A percentile compares a stretch with the other conserved stretches of the same genome.
phyloP scores from a whole-genome alignment of 2,888 invertebrate genomes.

The Agapetus fuscipes region DNA sequence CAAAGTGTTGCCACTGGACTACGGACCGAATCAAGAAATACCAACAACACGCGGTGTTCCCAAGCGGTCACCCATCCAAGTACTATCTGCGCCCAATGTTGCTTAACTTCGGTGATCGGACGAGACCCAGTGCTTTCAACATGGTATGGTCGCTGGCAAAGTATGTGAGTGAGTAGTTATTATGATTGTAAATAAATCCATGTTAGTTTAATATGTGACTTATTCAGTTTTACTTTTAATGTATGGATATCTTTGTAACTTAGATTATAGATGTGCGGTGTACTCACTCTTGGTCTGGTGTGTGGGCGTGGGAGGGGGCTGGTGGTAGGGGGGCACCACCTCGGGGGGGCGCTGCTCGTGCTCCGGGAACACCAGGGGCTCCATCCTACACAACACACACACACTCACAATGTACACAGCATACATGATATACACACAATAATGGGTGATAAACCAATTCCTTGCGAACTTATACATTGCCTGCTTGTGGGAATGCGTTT shows the following conservation, averaged over 20 bases:
- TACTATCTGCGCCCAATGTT: conserved; percentile 22
- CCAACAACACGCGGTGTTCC: conserved; percentile 25
- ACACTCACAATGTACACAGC: background rate
- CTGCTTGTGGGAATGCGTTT: no score
- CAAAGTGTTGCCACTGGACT: no score
- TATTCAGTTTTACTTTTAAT: no score
- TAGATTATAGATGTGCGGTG: background rate
- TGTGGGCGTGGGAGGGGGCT: conserved; percentile 25
- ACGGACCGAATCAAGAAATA: no score
- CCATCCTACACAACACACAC: conserved; percentile 39
- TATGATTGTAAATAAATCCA: no score
- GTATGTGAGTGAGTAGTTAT: no score
- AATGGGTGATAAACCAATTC: no score
- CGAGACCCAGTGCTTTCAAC: conserved; percentile 18
- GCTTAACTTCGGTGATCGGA: conserved; percentile 19
- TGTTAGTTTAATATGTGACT: no score
- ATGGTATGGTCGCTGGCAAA: conserved; percentile 17
- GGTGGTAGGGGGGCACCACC: conserved; percentile 45
- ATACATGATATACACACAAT: no score
- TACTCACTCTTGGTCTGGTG: conserved; percentile 31
- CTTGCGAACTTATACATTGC: no score
- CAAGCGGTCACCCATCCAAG: conserved; percentile 25
- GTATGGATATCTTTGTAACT: no score
- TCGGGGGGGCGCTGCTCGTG: conserved; percentile 50
- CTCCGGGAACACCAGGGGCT: conserved; percentile 49